phyloP scores from a whole-genome alignment of 2,797 vertebrate genomes.

The Mus caroli region DNA sequence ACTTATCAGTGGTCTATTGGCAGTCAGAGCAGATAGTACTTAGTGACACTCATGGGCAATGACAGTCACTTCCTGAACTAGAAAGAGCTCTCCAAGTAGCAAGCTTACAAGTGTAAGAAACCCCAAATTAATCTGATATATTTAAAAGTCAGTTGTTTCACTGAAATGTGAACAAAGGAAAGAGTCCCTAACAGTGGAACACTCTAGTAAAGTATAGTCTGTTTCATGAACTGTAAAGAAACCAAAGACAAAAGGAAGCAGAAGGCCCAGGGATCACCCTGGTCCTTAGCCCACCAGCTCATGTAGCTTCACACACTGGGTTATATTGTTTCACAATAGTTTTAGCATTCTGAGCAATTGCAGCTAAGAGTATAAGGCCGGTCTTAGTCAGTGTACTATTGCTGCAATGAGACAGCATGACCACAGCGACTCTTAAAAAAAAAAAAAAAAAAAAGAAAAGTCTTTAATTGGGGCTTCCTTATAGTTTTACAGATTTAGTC shows the following conservation, averaged over 20 bases:
- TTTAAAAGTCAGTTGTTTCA: constrained; percentile 37
- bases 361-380: not conserved
- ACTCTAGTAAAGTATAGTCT: not conserved
- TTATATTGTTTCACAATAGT: not conserved
- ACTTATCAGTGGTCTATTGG: not conserved
- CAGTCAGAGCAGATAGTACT: not conserved
- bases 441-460: not conserved
- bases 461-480: not conserved
- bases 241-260: constrained; percentile 7
- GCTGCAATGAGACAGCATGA: not conserved
- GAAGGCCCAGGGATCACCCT: not conserved
- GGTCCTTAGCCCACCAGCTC: not conserved
- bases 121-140: not conserved
- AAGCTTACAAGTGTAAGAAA: not conserved
- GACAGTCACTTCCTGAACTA: not conserved
- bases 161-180: constrained; percentile 32
- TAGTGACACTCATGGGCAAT: not conserved
- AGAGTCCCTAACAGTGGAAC: not conserved
- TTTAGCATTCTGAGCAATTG: not conserved
- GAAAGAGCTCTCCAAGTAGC: not conserved
- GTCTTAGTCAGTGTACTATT: not conserved
- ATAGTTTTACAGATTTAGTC: not conserved
- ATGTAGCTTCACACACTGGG: not conserved
- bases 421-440: not conserved
- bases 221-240: constrained; percentile 25